Evolutionary conservation across 1,140 invertebrate species (phyloP), one percentile per base, ranked within the genome.

Genomic region (Gerris buenoi): DNA sequence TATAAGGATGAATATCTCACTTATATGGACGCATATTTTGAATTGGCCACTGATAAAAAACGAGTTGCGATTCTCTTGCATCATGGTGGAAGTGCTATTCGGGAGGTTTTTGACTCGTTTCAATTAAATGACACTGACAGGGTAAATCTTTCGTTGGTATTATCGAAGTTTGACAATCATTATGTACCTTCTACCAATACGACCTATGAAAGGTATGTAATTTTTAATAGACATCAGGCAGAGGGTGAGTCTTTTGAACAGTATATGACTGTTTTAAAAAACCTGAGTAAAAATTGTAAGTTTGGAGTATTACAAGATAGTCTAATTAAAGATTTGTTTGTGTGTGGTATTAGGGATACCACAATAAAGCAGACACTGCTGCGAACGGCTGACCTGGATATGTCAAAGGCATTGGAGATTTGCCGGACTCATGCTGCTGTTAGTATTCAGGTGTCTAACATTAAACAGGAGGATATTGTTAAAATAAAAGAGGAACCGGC

Each of bases 201-300:
- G 2, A 65, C 25, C 2, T 65, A 65, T 65, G 64, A 65, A 46
- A 18, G 64, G 14, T 65, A 33, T 23, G 27, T 65, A 33, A 25
- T 64, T 65, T 65, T 65, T 33, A 65, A n/a, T 33, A 27, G 29
- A 23, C 64, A n/a, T 22, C 64, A 65, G 64, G 27, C 33, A 14
- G 15, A 27, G 23, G 64, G 33, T 33, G 64, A 65, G 33, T 65
- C 64, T 33, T 65, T 33, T 65, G 64, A 65, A 65, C 27, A 27
- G 23, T 65, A 33, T 65, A 33, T 33, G 29, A n/a, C 27, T 22
- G 64, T n/a, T n/a, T 33, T 65, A n/a, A 65, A 65, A 65, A 65
- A 65, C 27, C 46, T 65, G 64, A 65, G 64, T 25, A 65, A 25
- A 27, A 25, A 27, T 10, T 46, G 64, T 25, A 23, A 65, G 18